Conservation (phyloP, 2,888 invertebrate genomes). For the Drosophila fulvimacula region DNA sequence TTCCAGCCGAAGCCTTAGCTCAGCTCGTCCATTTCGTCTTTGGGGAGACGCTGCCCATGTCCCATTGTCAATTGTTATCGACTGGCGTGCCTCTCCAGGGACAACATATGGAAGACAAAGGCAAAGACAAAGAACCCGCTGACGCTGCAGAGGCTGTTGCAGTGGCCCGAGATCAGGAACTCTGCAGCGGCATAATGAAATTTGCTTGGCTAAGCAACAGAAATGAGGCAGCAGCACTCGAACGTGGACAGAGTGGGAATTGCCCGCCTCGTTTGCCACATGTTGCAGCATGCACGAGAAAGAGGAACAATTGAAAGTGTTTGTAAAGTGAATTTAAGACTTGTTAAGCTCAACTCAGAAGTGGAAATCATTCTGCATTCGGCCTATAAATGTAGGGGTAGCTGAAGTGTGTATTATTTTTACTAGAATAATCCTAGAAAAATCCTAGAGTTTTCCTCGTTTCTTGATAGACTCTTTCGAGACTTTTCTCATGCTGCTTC, state of each 20-base stretch:
- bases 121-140: slow-evolving; percentile 45
- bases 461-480: not conserved
- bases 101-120: slow-evolving; percentile 69
- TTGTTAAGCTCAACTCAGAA: not conserved
- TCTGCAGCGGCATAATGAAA: slow-evolving; percentile 31
- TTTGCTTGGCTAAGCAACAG: slow-evolving; percentile 45
- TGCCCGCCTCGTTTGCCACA: not conserved
- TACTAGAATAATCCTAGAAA: too few relatives aligned
- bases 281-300: slow-evolving; percentile 20
- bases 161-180: slow-evolving; percentile 24
- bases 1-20: slow-evolving; percentile 24
- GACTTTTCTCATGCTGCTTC: not conserved
- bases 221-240: slow-evolving; percentile 27
- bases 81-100: slow-evolving; percentile 53
- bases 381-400: not conserved
- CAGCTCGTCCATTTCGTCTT: slow-evolving; percentile 10
- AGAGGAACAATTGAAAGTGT: not conserved
- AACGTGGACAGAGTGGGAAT: not conserved
- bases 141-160: slow-evolving; percentile 22
- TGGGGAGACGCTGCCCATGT: slow-evolving; percentile 33
- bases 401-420: not conserved
- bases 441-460: not conserved
- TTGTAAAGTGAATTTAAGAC: not conserved
- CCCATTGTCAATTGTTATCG: slow-evolving; percentile 47
- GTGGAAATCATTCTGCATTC: not conserved